Conservation (phyloP, 1,140 invertebrate genomes). For the Drosophila orena region DNA sequence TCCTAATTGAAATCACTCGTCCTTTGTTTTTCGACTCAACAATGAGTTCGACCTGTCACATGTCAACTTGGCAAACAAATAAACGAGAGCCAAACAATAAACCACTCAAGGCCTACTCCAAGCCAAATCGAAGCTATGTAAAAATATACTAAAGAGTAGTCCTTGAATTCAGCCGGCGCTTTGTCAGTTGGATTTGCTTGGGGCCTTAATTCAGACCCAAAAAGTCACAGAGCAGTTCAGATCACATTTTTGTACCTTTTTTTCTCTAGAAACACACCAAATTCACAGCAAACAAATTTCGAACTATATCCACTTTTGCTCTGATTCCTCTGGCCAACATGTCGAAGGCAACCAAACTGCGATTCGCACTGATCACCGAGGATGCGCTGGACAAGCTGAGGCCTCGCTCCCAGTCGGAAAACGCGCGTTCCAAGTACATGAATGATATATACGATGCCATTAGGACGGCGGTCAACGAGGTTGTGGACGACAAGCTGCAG, state of each 20-base stretch:
- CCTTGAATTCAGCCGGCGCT: neutral
- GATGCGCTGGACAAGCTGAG: slow-evolving; percentile 40
- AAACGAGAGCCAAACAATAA: slow-evolving; percentile 19
- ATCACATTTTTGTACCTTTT: too few relatives aligned
- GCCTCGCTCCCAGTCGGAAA: slow-evolving; percentile 8
- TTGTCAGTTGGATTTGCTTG: neutral
- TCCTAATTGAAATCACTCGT: slow-evolving; percentile 37
- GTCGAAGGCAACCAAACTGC: slow-evolving; percentile 39
- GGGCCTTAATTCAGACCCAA: neutral
- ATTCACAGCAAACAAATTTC: neutral
- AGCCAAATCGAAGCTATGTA: neutral
- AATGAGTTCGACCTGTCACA: slow-evolving; percentile 71
- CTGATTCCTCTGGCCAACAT: too few relatives aligned
- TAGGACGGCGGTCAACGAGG: slow-evolving; percentile 20
- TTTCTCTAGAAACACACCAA: neutral
- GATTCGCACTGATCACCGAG: slow-evolving; percentile 54
- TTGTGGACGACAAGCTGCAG: slow-evolving; percentile 28
- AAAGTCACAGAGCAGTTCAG: slow-evolving; percentile 1
- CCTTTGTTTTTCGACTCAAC: slow-evolving; percentile 56
- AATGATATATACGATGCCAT: slow-evolving; percentile 28
- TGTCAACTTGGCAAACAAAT: slow-evolving; percentile 58
- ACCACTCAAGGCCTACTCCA: slow-evolving; percentile 4
- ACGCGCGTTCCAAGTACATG: neutral
- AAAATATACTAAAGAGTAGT: neutral
- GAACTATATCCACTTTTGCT: too few relatives aligned